Evolutionary conservation across 92 coral and sea anemone genomes (phyloP).

Genomic region (Diadumene lineata): DNA sequence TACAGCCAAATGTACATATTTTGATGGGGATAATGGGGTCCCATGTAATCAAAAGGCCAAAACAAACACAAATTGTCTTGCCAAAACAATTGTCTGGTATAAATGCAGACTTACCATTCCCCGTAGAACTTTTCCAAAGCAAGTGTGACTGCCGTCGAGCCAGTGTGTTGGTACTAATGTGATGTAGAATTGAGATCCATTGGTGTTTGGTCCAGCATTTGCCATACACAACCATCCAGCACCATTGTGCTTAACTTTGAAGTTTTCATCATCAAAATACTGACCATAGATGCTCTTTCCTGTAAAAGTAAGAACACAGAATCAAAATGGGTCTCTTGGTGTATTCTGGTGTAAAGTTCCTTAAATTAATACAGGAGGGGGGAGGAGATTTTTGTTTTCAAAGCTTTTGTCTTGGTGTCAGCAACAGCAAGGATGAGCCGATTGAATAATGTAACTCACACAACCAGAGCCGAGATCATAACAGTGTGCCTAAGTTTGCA

Average conservation of each 20-base stretch:
- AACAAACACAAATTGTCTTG: no score
- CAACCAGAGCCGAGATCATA: no score
- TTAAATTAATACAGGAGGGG: no score
- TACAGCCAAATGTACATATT: no score
- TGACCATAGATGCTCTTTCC: conserved; percentile 92
- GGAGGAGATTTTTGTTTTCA: no score
- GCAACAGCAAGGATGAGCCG: no score
- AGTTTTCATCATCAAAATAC: conserved; percentile 90
- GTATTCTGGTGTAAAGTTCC: background rate
- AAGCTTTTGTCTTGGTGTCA: no score
- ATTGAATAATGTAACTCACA: no score
- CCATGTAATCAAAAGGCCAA: no score
- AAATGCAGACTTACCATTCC: conserved; percentile 78
- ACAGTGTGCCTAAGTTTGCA: no score
- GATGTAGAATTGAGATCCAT: conserved; percentile 94
- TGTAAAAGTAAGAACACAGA: conserved; percentile 22
- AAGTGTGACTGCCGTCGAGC: conserved; percentile 85
- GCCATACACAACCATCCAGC: conserved; percentile 99
- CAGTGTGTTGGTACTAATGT: conserved; percentile 76
- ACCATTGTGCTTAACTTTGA: conserved; percentile 80
- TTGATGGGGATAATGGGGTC: no score
- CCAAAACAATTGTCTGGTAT: no score
- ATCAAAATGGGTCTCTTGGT: background rate
- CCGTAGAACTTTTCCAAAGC: conserved; percentile 91
- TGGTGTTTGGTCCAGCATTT: conserved; percentile 86